phyloP scores from a whole-genome alignment of 2,113 vertebrate species.

The Apodemus sylvaticus region DNA sequence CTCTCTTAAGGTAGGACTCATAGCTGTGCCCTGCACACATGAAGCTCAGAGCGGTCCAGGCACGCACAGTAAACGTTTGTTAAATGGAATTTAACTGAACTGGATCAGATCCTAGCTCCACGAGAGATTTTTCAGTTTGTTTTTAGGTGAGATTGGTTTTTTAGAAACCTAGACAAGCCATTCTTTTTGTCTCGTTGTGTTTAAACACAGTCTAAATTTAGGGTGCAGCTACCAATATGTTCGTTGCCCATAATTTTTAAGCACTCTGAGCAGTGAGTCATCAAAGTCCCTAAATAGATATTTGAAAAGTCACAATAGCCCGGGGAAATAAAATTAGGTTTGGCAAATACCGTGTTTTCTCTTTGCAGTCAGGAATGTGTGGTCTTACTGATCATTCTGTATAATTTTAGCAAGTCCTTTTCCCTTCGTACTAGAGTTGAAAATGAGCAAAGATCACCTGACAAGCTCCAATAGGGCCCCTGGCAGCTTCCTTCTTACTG shows the following conservation, averaged over 20 bases:
- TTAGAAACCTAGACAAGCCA: slow-evolving; percentile 58
- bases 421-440: slow-evolving; percentile 13
- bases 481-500: not conserved
- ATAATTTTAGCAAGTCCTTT: slow-evolving; percentile 38
- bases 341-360: slow-evolving; percentile 64
- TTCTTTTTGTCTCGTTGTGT: slow-evolving; percentile 59
- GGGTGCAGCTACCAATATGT: slow-evolving; percentile 58
- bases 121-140: slow-evolving; percentile 49
- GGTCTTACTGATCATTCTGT: slow-evolving; percentile 42
- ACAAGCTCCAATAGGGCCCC: not conserved
- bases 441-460: slow-evolving; percentile 24
- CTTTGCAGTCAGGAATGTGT: slow-evolving; percentile 42
- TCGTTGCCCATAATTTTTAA: slow-evolving; percentile 71
- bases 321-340: slow-evolving; percentile 72
- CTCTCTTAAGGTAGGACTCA: not conserved
- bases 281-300: slow-evolving; percentile 71
- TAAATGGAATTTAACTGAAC: not conserved
- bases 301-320: slow-evolving; percentile 65
- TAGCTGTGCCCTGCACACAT: not conserved
- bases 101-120: slow-evolving; percentile 11
- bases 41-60: not conserved
- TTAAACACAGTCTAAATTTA: slow-evolving; percentile 73
- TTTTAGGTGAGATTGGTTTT: slow-evolving; percentile 58
- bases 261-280: slow-evolving; percentile 75
- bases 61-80: not conserved